phyloP scores from a whole-genome alignment of 2,888 invertebrate genomes.

The Lasioglossum villosulum region DNA sequence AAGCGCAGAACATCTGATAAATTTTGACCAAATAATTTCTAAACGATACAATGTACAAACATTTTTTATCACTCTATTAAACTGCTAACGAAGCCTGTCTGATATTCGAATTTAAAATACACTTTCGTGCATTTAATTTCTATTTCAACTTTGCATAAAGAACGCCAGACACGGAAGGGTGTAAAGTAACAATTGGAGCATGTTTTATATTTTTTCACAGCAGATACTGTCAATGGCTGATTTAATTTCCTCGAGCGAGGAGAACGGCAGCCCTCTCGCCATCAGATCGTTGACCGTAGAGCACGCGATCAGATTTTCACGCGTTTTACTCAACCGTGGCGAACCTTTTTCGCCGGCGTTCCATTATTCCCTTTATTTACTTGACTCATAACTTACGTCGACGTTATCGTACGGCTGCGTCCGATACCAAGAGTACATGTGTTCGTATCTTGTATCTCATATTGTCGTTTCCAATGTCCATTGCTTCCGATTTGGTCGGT shows the following conservation, averaged over 20 bases:
- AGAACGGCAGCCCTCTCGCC: constrained; percentile 23
- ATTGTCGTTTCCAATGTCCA: constrained; percentile 53
- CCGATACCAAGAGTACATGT: constrained; percentile 49
- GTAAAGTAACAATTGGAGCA: background rate
- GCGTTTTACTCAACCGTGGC: background rate
- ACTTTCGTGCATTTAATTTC: background rate
- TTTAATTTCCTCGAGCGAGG: constrained; percentile 38
- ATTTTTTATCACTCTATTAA: background rate
- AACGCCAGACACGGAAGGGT: background rate
- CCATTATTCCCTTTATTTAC: constrained; percentile 60
- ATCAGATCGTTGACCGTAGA: constrained; percentile 24
- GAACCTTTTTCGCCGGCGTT: constrained; percentile 31
- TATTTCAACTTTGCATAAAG: background rate
- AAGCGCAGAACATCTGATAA: background rate
- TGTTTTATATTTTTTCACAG: background rate
- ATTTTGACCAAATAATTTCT: background rate
- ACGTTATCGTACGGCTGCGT: constrained; percentile 55
- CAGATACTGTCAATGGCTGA: background rate
- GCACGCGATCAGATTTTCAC: constrained; percentile 37
- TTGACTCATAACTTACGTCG: constrained; percentile 55
- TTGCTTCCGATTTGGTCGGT: constrained; percentile 39
- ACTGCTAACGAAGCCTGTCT: background rate
- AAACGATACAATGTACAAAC: background rate
- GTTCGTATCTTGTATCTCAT: constrained; percentile 52
- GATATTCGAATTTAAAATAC: background rate